Evolutionary conservation across 2,888 invertebrate genomes (phyloP).

Genomic region (Plagiodera versicolora): DNA sequence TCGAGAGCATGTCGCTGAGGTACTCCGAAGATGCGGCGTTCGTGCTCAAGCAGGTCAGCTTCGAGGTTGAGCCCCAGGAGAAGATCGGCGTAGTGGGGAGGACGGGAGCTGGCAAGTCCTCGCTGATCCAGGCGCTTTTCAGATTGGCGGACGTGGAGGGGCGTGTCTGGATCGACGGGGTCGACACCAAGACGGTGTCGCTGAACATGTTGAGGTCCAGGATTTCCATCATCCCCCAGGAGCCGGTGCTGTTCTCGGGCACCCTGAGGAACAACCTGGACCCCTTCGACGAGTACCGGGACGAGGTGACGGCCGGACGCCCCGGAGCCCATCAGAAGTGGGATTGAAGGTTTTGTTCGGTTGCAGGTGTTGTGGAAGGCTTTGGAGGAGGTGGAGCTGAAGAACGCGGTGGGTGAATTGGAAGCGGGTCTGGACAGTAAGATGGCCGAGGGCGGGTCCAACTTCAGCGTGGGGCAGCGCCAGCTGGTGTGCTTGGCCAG

Average conservation of each 20-base stretch:
- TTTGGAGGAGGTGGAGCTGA: conserved; percentile 77
- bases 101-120: conserved; percentile 82
- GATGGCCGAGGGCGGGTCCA: conserved; percentile 70
- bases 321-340: background rate
- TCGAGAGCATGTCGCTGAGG: conserved; percentile 68
- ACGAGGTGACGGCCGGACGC: conserved; percentile 60
- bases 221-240: conserved; percentile 84
- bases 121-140: conserved; percentile 75
- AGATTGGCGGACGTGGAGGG: conserved; percentile 79
- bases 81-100: conserved; percentile 79
- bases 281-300: conserved; percentile 80
- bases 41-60: conserved; percentile 71
- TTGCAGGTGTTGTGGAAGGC: conserved; percentile 71
- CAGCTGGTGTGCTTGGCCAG: conserved; percentile 73
- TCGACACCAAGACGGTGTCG: conserved; percentile 69
- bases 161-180: conserved; percentile 75
- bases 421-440: conserved; percentile 64
- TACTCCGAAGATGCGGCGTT: conserved; percentile 71
- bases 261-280: conserved; percentile 86
- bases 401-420: conserved; percentile 57
- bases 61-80: conserved; percentile 67
- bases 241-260: conserved; percentile 83
- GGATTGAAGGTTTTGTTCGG: background rate
- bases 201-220: conserved; percentile 65
- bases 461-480: conserved; percentile 58